These are phyloP conservation scores for Anastrepha obliqua DNA, from an alignment of 1,140 invertebrate species.

Conservation along the genomic window DNA sequence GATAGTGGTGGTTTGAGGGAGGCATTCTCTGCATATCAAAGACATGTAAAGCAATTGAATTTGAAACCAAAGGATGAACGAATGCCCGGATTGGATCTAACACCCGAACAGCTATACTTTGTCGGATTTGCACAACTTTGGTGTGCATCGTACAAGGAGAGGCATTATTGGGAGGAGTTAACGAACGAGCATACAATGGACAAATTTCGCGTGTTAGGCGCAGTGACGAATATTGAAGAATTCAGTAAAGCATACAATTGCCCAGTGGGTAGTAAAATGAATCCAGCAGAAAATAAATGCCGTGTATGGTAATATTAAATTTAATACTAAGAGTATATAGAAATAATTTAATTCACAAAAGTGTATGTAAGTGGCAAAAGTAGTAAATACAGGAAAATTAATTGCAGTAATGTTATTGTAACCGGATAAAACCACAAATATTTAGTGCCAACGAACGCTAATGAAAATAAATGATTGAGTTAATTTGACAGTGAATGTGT, in stretches of 20 bases:
- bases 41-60: conserved; percentile 68
- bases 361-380: neutral
- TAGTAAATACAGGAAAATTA: neutral
- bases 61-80: conserved; percentile 76
- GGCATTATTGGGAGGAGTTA: conserved; percentile 68
- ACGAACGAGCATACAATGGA: conserved; percentile 65
- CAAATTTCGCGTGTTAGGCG: conserved; percentile 79
- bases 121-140: conserved; percentile 88
- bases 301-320: conserved; percentile 61
- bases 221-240: conserved; percentile 80
- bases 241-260: conserved; percentile 82
- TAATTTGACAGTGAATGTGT: no score
- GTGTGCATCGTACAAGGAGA: conserved; percentile 66
- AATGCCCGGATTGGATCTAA: conserved; percentile 88
- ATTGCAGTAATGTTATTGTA: neutral
- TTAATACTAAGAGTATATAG: neutral
- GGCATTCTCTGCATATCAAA: conserved; percentile 87
- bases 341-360: conserved; percentile 4
- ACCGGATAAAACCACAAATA: neutral
- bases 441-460: neutral
- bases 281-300: conserved; percentile 76
- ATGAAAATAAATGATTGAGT: neutral
- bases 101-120: conserved; percentile 92
- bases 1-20: conserved; percentile 93
- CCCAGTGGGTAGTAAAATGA: conserved; percentile 77